Conservation (phyloP, 2,113 vertebrate genomes). For the Oreochromis aureus region DNA sequence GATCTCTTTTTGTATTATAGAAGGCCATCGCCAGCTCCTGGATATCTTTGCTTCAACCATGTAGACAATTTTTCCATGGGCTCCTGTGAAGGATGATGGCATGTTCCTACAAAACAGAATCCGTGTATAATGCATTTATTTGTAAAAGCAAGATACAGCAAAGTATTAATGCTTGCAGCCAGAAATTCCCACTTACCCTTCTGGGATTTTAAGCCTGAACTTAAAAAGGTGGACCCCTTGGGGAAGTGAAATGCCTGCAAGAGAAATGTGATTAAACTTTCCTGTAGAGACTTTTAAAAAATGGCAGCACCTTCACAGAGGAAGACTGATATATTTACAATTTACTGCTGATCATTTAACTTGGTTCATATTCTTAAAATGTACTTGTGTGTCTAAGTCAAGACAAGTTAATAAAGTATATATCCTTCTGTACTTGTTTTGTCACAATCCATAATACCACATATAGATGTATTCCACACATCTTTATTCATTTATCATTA, state of each 20-base stretch:
- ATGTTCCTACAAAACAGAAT: not conserved
- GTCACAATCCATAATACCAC: not conserved
- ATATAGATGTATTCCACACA: not conserved
- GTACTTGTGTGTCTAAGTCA: not conserved
- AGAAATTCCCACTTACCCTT: constrained; percentile 33
- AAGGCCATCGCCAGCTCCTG: not conserved
- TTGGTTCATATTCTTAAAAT: not conserved
- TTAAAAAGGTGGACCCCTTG: constrained; percentile 48
- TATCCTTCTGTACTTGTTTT: not conserved
- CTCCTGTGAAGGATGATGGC: not conserved
- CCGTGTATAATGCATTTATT: not conserved
- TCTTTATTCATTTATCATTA: not conserved
- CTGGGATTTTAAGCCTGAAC: constrained; percentile 55
- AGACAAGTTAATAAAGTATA: not conserved
- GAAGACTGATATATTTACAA: not conserved
- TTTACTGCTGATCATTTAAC: not conserved
- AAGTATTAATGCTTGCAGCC: not conserved
- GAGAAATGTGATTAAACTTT: not conserved
- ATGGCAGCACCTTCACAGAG: not conserved
- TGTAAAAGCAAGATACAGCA: not conserved
- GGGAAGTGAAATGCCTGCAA: constrained; percentile 32
- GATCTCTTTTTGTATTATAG: not conserved
- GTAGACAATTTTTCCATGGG: not conserved
- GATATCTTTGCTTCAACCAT: not conserved
- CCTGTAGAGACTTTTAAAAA: not conserved